Evolutionary conservation across 2,113 vertebrate genomes (phyloP), one percentile per base, ranked within the genome.

Genomic region (Boulengeromyrus knoepffleri): DNA sequence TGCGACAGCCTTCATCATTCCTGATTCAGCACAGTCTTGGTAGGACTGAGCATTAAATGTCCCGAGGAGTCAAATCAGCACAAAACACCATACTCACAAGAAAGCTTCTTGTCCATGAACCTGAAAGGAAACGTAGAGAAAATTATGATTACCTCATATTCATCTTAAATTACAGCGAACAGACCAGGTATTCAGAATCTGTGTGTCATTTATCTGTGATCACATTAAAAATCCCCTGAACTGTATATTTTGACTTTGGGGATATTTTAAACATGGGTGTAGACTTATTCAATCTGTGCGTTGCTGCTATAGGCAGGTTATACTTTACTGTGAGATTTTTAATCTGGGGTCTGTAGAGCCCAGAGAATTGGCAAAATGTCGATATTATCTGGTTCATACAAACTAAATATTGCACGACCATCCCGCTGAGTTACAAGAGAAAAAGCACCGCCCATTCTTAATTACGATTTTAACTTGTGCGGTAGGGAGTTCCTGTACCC

Each of bases 91-190:
- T 93, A 99, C 98, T 98, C 92, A 99, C 98, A 90, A 0, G 97
- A 98, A 88, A 99, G 95, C 92, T 99, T 99, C 96, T 99, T 99
- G 95, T 99, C 98, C 98, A 99, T 99, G 95, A 99, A 99, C 92
- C 98, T 98, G 92, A 66, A 94, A 95, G 83, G 83, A 88, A 27
- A 91, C 87, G 89, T 52, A 45, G 66, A 74, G 66, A 90, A 17
- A 45, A 77, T 21, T 89, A 1, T 42, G 10, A 80, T 80, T 42
- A 12, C 36, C 1, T 8, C 1, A 80, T 77, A 31, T 46, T n/a
- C 36, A 56, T 85, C 8, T 85, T 85, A 85, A 39, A 77, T 39
- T 6, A 77, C 13, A 77, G 1, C 39, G 4, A 3, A 77, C 70
- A 66, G 10, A 66, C n/a, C n/a, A 77, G 42, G 15, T 39, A 42